Conservation (phyloP, 2,888 invertebrate species). For the Cecidostiba fungosa region DNA sequence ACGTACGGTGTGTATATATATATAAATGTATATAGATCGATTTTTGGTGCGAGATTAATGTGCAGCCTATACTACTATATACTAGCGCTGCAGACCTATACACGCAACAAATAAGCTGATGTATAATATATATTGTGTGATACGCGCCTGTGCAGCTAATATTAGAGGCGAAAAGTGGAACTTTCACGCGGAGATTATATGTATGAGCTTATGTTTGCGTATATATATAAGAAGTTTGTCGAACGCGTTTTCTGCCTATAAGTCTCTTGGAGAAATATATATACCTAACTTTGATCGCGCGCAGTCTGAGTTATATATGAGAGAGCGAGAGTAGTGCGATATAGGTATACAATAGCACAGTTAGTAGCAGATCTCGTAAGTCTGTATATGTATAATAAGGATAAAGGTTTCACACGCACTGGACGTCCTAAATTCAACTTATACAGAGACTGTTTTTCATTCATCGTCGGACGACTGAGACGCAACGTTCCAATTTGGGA, state of each 20-base stretch:
- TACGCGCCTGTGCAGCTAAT: not conserved
- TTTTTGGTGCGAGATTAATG: not conserved
- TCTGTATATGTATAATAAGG: no score
- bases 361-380: constrained; percentile 17
- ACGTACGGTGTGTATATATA: not conserved
- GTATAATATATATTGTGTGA: not conserved
- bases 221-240: not conserved
- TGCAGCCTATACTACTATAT: no score
- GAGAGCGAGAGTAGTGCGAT: not conserved
- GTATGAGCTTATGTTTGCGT: not conserved
- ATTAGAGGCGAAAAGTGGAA: constrained; percentile 20
- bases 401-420: no score
- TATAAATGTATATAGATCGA: not conserved
- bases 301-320: not conserved
- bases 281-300: constrained; percentile 2
- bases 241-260: not conserved
- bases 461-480: constrained; percentile 1
- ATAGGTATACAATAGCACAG: not conserved
- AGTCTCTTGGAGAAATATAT: not conserved
- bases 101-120: not conserved
- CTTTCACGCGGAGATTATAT: constrained; percentile 10
- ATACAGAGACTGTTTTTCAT: constrained; percentile 21
- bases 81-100: not conserved
- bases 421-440: not conserved
- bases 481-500: constrained; percentile 14